phyloP scores from a whole-genome alignment of 2,797 vertebrate genomes.

The Falco peregrinus region DNA sequence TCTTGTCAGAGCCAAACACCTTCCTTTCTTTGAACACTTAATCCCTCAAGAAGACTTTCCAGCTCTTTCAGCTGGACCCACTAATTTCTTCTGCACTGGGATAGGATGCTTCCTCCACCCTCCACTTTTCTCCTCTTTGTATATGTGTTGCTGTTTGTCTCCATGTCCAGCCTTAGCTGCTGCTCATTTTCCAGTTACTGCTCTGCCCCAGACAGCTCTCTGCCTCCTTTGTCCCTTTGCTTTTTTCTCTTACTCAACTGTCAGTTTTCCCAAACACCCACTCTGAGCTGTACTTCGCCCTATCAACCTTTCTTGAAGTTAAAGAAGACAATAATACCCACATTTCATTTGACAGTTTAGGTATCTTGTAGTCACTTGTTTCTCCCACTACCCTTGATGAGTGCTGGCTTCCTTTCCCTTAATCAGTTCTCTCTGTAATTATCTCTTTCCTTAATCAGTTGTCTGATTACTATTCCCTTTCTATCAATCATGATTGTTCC shows the following conservation, averaged over 20 bases:
- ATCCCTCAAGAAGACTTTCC: neutral
- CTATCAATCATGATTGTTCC: neutral
- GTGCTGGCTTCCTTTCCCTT: slow-evolving; percentile 1
- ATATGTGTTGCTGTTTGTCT: neutral
- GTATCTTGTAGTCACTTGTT: neutral
- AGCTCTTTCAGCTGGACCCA: neutral
- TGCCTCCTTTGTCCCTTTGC: neutral
- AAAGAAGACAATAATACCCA: neutral
- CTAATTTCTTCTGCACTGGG: neutral
- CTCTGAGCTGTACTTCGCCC: neutral
- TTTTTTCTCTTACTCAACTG: neutral
- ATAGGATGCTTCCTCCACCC: neutral
- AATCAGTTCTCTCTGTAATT: slow-evolving; percentile 15
- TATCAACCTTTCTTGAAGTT: neutral
- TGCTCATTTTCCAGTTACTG: neutral
- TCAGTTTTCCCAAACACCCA: neutral
- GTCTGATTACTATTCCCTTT: slow-evolving; percentile 33
- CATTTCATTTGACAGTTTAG: neutral
- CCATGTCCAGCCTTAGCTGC: neutral
- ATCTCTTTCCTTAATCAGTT: slow-evolving; percentile 45
- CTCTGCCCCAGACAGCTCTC: neutral
- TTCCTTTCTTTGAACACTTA: neutral
- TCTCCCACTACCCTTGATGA: neutral
- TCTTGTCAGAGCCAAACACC: neutral
- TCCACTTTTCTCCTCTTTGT: neutral